These are phyloP conservation scores for Lucifuga dentata DNA, from an alignment of 2,113 vertebrate species.

Conservation along the genomic window DNA sequence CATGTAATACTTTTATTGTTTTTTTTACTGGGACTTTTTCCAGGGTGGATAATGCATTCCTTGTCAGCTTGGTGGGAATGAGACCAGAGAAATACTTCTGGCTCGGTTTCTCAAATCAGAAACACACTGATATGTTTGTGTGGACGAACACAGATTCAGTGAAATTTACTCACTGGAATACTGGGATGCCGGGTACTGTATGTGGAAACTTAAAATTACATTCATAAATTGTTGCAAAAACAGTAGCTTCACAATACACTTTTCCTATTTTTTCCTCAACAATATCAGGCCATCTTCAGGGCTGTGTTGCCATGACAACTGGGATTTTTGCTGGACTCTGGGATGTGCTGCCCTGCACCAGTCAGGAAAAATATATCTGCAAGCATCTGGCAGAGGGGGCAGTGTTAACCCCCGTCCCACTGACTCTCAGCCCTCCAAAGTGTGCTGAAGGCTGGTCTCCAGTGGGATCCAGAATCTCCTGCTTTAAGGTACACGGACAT, in stretches of 20 bases:
- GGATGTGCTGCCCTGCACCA: slow-evolving; percentile 91
- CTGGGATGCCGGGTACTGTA: slow-evolving; percentile 77
- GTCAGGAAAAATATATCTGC: slow-evolving; percentile 91
- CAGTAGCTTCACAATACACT: neutral
- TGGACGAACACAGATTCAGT: slow-evolving; percentile 85
- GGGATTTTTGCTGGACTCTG: slow-evolving; percentile 91
- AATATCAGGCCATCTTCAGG: slow-evolving; percentile 74
- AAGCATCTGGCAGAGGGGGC: slow-evolving; percentile 89
- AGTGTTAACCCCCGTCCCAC: slow-evolving; percentile 74
- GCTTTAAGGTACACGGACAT: slow-evolving; percentile 89
- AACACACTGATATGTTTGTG: slow-evolving; percentile 83
- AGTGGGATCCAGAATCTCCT: slow-evolving; percentile 70
- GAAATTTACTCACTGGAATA: slow-evolving; percentile 91
- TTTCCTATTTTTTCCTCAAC: neutral
- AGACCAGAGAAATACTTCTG: slow-evolving; percentile 91
- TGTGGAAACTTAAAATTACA: neutral
- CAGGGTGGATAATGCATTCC: slow-evolving; percentile 94
- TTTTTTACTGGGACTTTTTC: slow-evolving; percentile 1
- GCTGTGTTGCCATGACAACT: slow-evolving; percentile 93
- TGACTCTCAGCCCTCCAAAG: slow-evolving; percentile 44
- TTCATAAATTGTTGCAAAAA: neutral
- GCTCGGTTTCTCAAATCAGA: slow-evolving; percentile 90
- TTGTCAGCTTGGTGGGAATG: slow-evolving; percentile 90
- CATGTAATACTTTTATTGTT: no score
- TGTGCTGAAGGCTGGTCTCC: slow-evolving; percentile 82